Conservation (phyloP, 2,797 vertebrate species). For the Smutsia temminckii region DNA sequence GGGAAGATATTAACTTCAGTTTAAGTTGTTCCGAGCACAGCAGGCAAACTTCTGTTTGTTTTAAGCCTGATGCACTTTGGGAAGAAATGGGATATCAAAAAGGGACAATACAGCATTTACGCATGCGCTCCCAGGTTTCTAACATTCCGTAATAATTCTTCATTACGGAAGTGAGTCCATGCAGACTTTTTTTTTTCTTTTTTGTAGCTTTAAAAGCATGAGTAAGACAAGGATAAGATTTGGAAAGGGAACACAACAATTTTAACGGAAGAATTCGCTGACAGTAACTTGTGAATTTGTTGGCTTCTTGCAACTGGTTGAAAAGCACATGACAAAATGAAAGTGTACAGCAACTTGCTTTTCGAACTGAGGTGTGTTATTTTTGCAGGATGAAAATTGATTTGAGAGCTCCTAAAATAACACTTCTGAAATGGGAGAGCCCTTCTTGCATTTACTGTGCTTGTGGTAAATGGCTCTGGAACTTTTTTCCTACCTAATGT, state of each 20-base stretch:
- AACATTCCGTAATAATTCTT: neutral
- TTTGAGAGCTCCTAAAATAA: neutral
- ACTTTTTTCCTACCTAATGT: neutral
- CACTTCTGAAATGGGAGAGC: neutral
- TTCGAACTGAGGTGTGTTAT: neutral
- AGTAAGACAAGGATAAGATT: neutral
- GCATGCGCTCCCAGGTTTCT: neutral
- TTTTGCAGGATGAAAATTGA: neutral
- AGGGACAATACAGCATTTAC: rapidly evolving
- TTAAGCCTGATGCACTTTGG: neutral
- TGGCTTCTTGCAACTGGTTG: neutral
- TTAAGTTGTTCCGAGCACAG: neutral
- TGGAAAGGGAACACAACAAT: neutral
- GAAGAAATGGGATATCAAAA: neutral
- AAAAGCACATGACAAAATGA: neutral
- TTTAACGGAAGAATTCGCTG: neutral
- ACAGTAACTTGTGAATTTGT: neutral
- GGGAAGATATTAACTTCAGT: neutral
- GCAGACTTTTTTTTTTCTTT: neutral
- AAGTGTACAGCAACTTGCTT: neutral
- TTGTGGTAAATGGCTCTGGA: neutral
- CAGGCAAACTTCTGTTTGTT: neutral
- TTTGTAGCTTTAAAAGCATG: neutral
- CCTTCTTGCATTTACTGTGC: neutral
- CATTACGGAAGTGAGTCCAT: neutral